Evolutionary conservation across 2,113 vertebrate species (phyloP), one percentile per base, ranked within the genome.

Genomic region (Ibidorhyncha struthersii): DNA sequence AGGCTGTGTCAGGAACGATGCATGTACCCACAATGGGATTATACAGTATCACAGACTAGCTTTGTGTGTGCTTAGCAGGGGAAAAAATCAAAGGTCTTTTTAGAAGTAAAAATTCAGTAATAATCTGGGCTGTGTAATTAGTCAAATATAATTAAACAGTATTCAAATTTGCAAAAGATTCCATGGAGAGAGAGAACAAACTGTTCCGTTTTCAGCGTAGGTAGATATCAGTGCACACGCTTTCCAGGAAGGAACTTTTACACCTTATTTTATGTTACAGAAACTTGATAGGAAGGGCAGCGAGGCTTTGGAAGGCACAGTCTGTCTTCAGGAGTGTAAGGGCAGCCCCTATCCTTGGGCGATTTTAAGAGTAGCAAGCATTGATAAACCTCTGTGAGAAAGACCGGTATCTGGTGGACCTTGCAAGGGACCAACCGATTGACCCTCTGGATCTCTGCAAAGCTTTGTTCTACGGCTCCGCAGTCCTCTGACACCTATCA

Each of bases 231-330:
- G 22, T 3, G 12, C 5, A 32, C 14, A 43, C 9, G 7, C 11
- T 58, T 93, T 50, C 34, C 26, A 40, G 21, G 30, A 88, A 18
- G 62, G 43, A 92, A 67, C 27, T 5, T 56, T 25, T 34, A 70
- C 9, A 14, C 3, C 2, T 41, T 6, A 29, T 34, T 74, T 73
- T 58, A 10, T 0, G 0, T 71, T 22, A 63, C 25, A 73, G 3
- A 58, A 82, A 47, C 40, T 40, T 74, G 56, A 45, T 18, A 16
- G 13, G 41, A n/a, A 8, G 15, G 29, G 20, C 5, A 58, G 5
- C 1, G 5, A 87, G 14, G 27, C 41, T 77, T 69, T 83, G 32
- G 40, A 89, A 95, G 29, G 25, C 15, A 26, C 9, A 12, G 1
- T 18, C 4, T n/a, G 3, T 8, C 16, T 12, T 81, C 34, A 47